Evolutionary conservation across 2,797 vertebrate species (phyloP), one percentile per base, ranked within the genome.

Genomic region (Liparis tanakae): DNA sequence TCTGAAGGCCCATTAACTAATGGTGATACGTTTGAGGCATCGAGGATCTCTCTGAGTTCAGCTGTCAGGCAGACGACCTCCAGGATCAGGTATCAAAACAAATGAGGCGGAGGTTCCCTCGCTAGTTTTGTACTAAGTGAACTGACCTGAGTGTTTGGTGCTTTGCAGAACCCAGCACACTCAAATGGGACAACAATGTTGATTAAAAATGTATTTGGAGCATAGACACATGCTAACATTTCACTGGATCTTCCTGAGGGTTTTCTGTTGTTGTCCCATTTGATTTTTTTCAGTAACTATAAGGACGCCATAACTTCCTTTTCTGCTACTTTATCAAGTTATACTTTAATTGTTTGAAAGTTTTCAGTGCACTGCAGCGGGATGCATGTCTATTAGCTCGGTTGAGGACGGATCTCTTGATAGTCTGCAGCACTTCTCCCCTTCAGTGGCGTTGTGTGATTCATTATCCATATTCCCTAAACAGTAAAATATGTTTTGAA

Each of bases 131-230:
- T 34, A 12, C 30, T 17, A 6, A 14, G 54, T 70, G 30, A 55
- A 60, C 43, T 58, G 55, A 39, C 12, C 20, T 37, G 41, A 7
- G 68, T 56, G 41, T 61, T 65, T 33, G 36, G 10, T 54, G 17
- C 48, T 55, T 54, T 70, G 14, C 56, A 61, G 6, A 37, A 20
- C 1, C 54, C 13, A 66, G 14, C 59, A 37, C 25, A 17, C 53
- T 41, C 0, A 34, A 14, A 43, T 2, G 6, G 9, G 37, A 73
- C 51, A 62, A 17, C 18, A 8, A 17, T 34, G 37, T 41, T 57
- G 17, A 54, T 67, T 37, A 50, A 76, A 63, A 50, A 46, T 70
- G 15, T 12, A 72, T 76, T 66, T 34, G 12, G 64, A 25, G 61
- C 56, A 72, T 58, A 25, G 41, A 60, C 39, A 63, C 36, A 15